Conservation (phyloP, 2,797 vertebrate species). For the Tapera naevia region DNA sequence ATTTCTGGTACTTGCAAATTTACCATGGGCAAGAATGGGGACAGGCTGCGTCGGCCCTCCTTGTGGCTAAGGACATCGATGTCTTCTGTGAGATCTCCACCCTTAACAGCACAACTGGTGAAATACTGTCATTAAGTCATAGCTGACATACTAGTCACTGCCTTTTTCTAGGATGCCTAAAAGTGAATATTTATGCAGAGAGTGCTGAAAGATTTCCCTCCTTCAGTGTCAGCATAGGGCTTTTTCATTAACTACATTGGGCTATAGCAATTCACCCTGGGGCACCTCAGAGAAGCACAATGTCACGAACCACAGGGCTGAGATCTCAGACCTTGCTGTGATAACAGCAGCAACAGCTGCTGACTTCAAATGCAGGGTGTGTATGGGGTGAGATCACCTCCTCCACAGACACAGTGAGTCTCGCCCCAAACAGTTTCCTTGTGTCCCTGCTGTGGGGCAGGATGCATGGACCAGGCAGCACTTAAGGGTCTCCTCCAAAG, state of each 20-base stretch:
- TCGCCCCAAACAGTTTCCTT: not conserved
- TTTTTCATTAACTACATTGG: not conserved
- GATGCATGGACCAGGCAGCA: not conserved
- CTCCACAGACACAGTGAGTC: accelerated
- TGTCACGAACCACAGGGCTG: not conserved
- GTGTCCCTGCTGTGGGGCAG: not conserved
- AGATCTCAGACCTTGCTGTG: not conserved
- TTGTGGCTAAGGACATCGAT: not conserved
- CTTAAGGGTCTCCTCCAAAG: not conserved
- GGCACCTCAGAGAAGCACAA: not conserved
- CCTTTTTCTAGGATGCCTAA: not conserved
- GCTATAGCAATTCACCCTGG: not conserved
- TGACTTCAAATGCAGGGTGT: not conserved
- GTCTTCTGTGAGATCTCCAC: not conserved
- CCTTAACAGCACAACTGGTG: not conserved
- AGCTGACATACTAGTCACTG: not conserved
- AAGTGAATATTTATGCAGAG: not conserved
- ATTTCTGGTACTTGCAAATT: not conserved
- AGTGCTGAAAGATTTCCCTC: not conserved
- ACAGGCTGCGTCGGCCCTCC: not conserved
- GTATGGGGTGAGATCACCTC: not conserved
- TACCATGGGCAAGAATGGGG: not conserved
- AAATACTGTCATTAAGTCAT: not conserved
- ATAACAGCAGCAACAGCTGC: too few relatives aligned
- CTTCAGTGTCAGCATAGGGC: not conserved